Evolutionary conservation across 2,113 vertebrate species (phyloP).

Genomic region (Gavia stellata): DNA sequence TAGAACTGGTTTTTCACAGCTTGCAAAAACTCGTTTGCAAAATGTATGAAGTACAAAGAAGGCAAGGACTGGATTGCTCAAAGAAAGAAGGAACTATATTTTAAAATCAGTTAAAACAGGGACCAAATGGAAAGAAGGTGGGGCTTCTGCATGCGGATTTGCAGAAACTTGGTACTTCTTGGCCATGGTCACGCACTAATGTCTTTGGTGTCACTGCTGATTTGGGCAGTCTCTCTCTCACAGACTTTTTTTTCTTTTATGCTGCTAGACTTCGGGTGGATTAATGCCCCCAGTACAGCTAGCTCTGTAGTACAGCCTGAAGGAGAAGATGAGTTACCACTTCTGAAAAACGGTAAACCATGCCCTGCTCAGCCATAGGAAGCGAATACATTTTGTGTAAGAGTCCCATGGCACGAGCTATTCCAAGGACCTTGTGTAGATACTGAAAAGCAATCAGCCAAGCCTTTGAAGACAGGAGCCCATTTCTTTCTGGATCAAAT

Average conservation of each 20-base stretch:
- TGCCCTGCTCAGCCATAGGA: neutral
- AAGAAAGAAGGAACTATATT: neutral
- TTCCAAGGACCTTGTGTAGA: neutral
- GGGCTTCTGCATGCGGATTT: neutral
- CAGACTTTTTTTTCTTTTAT: neutral
- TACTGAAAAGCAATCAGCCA: neutral
- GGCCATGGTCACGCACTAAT: neutral
- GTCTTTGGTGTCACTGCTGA: neutral
- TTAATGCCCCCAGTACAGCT: neutral
- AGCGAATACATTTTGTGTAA: neutral
- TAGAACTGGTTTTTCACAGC: neutral
- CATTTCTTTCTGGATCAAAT: neutral
- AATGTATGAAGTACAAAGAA: neutral
- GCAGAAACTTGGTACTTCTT: neutral
- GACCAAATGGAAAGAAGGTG: neutral
- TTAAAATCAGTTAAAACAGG: neutral
- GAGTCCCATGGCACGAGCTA: neutral
- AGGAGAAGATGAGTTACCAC: neutral
- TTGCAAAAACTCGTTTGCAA: fast-evolving
- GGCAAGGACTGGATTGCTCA: neutral
- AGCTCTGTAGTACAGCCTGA: neutral
- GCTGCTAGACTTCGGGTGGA: neutral
- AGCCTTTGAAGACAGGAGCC: neutral
- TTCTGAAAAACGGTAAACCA: neutral
- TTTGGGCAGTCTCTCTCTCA: neutral